Evolutionary conservation across 2,797 vertebrate genomes (phyloP).

Genomic region (Setipinna tenuifilis): DNA sequence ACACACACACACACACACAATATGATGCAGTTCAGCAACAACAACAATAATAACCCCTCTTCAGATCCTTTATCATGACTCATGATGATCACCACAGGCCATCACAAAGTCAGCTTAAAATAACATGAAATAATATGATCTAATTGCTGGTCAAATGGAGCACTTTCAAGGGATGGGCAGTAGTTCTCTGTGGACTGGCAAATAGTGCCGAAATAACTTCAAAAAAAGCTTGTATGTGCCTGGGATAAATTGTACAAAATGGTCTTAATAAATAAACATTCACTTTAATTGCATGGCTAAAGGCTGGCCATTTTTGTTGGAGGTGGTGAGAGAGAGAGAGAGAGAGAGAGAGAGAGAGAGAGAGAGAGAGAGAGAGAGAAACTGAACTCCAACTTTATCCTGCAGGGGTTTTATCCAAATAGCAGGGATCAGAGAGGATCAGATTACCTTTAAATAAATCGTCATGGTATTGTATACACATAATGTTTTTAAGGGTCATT

Average conservation of each 20-base stretch:
- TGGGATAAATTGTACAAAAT: not conserved
- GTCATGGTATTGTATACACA: no score
- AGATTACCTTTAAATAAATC: no score
- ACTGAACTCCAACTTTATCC: no score
- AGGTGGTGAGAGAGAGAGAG: not conserved
- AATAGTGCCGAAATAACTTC: slow-evolving; percentile 15
- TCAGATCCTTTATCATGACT: not conserved
- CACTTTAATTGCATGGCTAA: not conserved
- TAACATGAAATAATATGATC: not conserved
- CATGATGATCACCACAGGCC: not conserved
- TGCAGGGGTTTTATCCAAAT: no score
- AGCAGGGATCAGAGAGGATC: no score
- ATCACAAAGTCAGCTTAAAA: not conserved
- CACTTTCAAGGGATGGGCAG: not conserved
- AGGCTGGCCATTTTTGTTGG: not conserved
- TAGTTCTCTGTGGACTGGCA: not conserved
- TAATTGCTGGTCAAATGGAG: slow-evolving; percentile 16
- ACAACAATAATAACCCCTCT: not conserved
- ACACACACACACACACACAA: not conserved
- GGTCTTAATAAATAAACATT: not conserved
- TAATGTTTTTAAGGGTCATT: no score
- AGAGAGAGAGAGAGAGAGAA: not conserved
- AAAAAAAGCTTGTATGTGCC: not conserved
- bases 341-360: not conserved
- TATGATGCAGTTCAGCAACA: no score